phyloP scores from a whole-genome alignment of 2,888 invertebrate species.

The Megastigmus dorsalis region DNA sequence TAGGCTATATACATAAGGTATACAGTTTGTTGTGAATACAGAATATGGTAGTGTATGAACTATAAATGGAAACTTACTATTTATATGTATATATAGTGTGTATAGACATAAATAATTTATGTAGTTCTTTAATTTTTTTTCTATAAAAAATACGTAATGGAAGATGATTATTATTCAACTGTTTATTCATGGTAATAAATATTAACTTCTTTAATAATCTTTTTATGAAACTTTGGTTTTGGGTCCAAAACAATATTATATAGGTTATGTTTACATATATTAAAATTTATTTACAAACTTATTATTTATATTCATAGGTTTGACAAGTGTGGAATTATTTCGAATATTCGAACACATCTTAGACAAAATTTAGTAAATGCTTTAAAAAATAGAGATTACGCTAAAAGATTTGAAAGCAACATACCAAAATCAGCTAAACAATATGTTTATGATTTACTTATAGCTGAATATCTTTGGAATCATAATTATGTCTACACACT shows the following conservation, averaged over 20 bases:
- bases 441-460: conserved; percentile 70
- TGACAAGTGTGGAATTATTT: conserved; percentile 71
- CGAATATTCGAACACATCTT: conserved; percentile 70
- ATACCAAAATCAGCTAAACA: conserved; percentile 69
- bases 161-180: conserved; percentile 66
- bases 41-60: no score
- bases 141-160: conserved; percentile 60
- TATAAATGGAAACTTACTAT: no score
- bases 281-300: not conserved
- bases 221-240: not conserved
- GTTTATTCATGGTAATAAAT: conserved; percentile 68
- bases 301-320: conserved; percentile 63
- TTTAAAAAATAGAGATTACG: conserved; percentile 66
- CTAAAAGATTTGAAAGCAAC: conserved; percentile 59
- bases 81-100: no score
- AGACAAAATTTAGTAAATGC: conserved; percentile 71
- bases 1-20: no score
- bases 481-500: conserved; percentile 70
- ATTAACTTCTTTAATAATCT: conserved; percentile 15
- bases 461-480: conserved; percentile 71
- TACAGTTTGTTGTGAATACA: no score
- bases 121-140: conserved; percentile 5
- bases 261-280: conserved; percentile 47
- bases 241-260: no score
- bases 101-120: not conserved